Conservation (phyloP, 2,797 vertebrate species). For the Okamejei kenojei region DNA sequence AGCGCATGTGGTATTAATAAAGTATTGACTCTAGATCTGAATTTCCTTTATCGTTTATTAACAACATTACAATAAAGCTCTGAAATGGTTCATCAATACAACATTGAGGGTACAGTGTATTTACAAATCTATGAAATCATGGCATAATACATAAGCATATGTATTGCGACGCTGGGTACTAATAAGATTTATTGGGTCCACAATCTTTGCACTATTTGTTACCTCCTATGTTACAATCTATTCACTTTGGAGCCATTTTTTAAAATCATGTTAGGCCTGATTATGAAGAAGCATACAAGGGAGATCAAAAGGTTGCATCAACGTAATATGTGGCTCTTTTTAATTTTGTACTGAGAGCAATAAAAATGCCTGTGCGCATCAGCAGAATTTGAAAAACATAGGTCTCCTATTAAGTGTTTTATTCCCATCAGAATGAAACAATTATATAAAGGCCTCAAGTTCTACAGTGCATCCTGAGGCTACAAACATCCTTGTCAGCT, state of each 20-base stretch:
- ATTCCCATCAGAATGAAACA: not conserved
- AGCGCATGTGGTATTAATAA: not conserved
- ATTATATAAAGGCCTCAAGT: not conserved
- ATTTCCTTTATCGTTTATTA: conserved; percentile 32
- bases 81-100: not conserved
- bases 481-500: not conserved
- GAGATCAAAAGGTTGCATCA: not conserved
- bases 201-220: not conserved
- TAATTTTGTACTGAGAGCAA: not conserved
- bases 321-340: not conserved
- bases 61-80: not conserved
- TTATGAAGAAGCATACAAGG: not conserved
- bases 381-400: not conserved
- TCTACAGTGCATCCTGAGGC: not conserved
- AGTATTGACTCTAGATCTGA: not conserved
- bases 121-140: conserved; percentile 10
- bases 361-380: not conserved
- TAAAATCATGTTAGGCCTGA: not conserved
- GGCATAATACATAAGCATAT: not conserved
- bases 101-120: not conserved
- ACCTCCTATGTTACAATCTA: not conserved
- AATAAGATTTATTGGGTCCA: not conserved
- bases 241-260: not conserved
- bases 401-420: not conserved
- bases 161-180: not conserved